Percentiles rank a stretch among this genome's conserved stretches.
Evolutionary conservation across 2,113 vertebrate genomes (phyloP).

Genomic region (Nibea albiflora): DNA sequence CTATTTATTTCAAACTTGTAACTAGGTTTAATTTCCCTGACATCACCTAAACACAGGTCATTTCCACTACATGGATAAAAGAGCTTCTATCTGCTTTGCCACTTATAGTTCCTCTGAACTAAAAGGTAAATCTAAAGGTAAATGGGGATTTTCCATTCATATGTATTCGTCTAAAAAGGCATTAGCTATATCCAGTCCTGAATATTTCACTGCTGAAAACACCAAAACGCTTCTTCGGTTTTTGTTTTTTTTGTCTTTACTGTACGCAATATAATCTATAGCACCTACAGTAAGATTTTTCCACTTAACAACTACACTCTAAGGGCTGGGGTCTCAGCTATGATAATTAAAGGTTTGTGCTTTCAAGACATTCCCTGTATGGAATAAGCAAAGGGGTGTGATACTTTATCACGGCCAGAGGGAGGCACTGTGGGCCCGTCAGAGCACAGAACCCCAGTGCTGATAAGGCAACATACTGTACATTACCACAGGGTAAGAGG

Average conservation of each 20-base stretch:
- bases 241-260: conserved; percentile 19
- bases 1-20: conserved; percentile 4
- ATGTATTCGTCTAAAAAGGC: conserved; percentile 22
- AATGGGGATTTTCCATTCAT: conserved; percentile 24
- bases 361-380: conserved; percentile 76
- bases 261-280: conserved; percentile 48
- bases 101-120: conserved; percentile 6
- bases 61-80: conserved; percentile 33
- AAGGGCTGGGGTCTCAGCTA: conserved; percentile 23
- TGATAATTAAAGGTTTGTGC: conserved; percentile 80
- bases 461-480: conserved; percentile 70
- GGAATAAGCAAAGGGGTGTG: conserved; percentile 60
- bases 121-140: conserved; percentile 10
- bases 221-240: conserved; percentile 13
- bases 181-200: conserved; percentile 36
- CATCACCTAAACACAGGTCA: conserved; percentile 7
- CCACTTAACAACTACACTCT: conserved; percentile 38
- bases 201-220: conserved; percentile 28
- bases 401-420: conserved; percentile 54
- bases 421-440: conserved; percentile 60
- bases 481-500: conserved; percentile 51
- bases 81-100: conserved; percentile 17
- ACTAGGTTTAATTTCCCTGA: conserved; percentile 45
- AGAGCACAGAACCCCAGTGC: conserved; percentile 53
- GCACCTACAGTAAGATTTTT: conserved; percentile 53